Conservation (phyloP, 2,888 invertebrate genomes). For the Perizoma flavofasciatum region DNA sequence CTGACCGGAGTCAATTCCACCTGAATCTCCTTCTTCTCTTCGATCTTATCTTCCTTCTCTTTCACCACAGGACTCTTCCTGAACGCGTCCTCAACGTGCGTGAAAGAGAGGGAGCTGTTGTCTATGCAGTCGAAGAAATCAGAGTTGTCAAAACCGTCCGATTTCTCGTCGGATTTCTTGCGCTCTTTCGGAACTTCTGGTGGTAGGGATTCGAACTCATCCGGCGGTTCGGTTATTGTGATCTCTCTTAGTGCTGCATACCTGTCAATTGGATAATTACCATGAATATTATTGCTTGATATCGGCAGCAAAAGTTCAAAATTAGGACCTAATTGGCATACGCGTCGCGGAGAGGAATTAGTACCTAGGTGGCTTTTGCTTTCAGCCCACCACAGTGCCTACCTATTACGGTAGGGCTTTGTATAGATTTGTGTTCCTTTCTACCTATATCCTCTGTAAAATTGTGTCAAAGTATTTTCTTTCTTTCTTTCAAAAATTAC, state of each 20-base stretch:
- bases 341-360: no score
- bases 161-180: conserved; percentile 80
- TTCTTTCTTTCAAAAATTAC: no score
- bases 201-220: conserved; percentile 79
- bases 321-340: no score
- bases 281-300: neutral
- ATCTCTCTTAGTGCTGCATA: conserved; percentile 93
- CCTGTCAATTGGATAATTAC: conserved; percentile 30
- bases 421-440: no score
- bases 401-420: no score
- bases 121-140: conserved; percentile 82
- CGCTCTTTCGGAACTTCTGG: conserved; percentile 77
- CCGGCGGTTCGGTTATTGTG: conserved; percentile 86
- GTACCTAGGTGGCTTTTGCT: no score
- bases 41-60: conserved; percentile 69
- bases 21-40: conserved; percentile 52
- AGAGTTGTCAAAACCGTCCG: conserved; percentile 80
- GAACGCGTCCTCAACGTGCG: conserved; percentile 79
- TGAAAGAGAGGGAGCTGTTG: conserved; percentile 77
- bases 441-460: no score
- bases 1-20: conserved; percentile 48
- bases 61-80: conserved; percentile 73
- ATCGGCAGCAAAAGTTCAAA: no score
- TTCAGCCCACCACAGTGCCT: no score
- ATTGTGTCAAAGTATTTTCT: no score